phyloP scores from a whole-genome alignment of 2,888 invertebrate species.

The Dynastes grantii region DNA sequence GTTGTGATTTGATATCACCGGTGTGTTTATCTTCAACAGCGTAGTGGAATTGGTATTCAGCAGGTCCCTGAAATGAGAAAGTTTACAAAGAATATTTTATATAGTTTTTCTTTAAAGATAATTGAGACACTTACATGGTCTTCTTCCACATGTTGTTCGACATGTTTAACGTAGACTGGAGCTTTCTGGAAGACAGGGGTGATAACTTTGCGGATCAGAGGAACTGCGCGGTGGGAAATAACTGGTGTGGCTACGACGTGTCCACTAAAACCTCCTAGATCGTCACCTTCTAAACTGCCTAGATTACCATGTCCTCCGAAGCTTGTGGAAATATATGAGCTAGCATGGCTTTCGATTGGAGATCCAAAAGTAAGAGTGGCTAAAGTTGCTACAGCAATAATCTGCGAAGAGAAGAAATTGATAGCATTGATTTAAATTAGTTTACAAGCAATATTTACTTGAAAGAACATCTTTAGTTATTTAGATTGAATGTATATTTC shows the following conservation, averaged over 20 bases:
- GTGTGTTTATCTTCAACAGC: slow-evolving; percentile 48
- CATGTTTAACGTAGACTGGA: slow-evolving; percentile 26
- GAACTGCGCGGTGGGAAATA: slow-evolving; percentile 14
- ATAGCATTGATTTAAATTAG: neutral
- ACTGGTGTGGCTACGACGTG: slow-evolving; percentile 1
- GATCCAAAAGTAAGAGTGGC: slow-evolving; percentile 18
- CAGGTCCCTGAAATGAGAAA: neutral
- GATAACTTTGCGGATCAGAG: slow-evolving; percentile 22
- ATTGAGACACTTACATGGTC: slow-evolving; percentile 30
- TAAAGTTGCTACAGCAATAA: slow-evolving; percentile 2
- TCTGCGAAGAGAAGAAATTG: slow-evolving; percentile 3
- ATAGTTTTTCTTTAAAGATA: neutral
- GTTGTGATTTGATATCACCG: slow-evolving; percentile 50
- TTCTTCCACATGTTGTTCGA: slow-evolving; percentile 13
- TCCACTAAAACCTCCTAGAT: neutral
- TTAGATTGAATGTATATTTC: neutral
- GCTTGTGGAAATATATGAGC: slow-evolving; percentile 41
- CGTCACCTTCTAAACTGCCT: neutral
- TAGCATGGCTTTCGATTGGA: slow-evolving; percentile 28
- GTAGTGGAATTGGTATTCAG: slow-evolving; percentile 49
- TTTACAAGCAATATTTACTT: slow-evolving; percentile 22
- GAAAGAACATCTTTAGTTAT: slow-evolving; percentile 34
- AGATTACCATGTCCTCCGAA: slow-evolving; percentile 32
- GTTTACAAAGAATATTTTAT: neutral
- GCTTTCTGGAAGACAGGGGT: slow-evolving; percentile 26